phyloP scores from a whole-genome alignment of 2,113 vertebrate species.

The Saccopteryx leptura region DNA sequence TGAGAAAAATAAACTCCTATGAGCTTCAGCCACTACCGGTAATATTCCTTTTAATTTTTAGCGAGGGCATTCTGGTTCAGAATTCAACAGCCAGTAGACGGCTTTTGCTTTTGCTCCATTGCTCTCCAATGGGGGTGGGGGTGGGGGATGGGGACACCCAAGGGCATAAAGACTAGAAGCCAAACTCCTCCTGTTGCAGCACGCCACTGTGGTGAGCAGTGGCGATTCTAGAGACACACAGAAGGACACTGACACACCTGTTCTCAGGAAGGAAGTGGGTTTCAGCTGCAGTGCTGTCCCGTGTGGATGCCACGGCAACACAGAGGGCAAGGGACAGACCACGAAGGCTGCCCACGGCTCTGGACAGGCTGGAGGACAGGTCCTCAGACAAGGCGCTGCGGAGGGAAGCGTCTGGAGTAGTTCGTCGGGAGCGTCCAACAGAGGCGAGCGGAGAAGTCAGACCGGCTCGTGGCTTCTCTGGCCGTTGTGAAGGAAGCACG shows the following conservation, averaged over 20 bases:
- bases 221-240: not conserved
- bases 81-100: not conserved
- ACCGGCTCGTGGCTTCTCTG: not conserved
- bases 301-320: not conserved
- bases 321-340: not conserved
- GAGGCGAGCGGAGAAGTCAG: not conserved
- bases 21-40: not conserved
- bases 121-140: not conserved
- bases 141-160: not conserved
- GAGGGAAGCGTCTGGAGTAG: not conserved
- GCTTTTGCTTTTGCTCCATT: not conserved
- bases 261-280: not conserved
- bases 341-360: not conserved
- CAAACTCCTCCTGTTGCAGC: not conserved
- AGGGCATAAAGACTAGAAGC: not conserved
- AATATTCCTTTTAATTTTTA: conserved; percentile 17
- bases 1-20: not conserved
- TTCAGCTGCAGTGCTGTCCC: not conserved
- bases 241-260: not conserved
- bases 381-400: not conserved
- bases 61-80: not conserved
- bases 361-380: not conserved
- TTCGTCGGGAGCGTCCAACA: not conserved
- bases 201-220: not conserved
- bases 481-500: not conserved